These are phyloP conservation scores for Metridium senile DNA, from an alignment of 92 coral and sea anemone species.

Conservation along the genomic window DNA sequence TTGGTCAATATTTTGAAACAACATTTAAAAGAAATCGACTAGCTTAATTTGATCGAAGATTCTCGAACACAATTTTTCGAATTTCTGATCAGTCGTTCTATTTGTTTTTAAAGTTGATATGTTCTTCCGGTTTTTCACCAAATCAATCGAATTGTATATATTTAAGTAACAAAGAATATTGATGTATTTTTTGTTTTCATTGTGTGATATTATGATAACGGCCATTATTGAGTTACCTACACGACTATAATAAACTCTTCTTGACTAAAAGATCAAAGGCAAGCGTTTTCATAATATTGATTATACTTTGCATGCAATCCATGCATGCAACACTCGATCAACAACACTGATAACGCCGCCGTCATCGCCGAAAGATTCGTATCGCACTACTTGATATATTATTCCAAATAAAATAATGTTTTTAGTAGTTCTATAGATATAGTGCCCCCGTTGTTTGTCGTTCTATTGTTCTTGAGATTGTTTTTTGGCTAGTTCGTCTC, in stretches of 20 bases:
- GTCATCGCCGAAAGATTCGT: neutral
- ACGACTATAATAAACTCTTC: too few relatives aligned
- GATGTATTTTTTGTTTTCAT: neutral
- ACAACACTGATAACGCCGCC: neutral
- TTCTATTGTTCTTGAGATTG: conserved; percentile 23
- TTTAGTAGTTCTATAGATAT: too few relatives aligned
- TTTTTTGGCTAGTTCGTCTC: conserved; percentile 25
- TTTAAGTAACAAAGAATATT: neutral
- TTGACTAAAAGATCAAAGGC: too few relatives aligned
- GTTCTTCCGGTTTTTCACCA: neutral
- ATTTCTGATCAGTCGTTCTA: neutral
- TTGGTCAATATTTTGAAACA: neutral
- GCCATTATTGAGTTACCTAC: neutral
- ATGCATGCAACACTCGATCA: neutral
- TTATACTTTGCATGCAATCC: conserved; percentile 3
- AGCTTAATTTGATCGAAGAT: neutral
- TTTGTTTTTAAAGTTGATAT: neutral
- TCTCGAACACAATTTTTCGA: neutral
- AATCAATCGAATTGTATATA: neutral
- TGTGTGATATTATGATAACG: neutral
- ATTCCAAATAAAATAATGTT: neutral
- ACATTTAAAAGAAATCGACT: neutral
- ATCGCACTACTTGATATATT: neutral
- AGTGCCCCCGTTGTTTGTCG: conserved; percentile 23
- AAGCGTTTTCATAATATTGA: too few relatives aligned